phyloP scores from a whole-genome alignment of 2,113 vertebrate genomes.

The Tychaedon coryphoeus region DNA sequence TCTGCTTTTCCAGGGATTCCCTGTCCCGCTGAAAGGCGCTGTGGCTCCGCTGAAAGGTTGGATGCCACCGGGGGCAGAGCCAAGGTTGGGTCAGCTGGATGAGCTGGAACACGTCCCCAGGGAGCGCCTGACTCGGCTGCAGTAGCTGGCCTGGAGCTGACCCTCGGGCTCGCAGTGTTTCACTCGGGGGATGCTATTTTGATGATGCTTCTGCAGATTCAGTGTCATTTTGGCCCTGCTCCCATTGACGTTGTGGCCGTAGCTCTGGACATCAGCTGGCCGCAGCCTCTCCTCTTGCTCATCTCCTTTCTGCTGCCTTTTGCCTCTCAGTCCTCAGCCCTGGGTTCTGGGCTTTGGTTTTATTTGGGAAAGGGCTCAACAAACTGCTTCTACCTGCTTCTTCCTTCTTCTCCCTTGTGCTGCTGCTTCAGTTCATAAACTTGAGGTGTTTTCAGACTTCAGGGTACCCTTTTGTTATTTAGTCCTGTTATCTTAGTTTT shows the following conservation, averaged over 20 bases:
- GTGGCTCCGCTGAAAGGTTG: accelerated
- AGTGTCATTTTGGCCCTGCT: not conserved
- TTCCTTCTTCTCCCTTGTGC: not conserved
- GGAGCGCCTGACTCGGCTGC: not conserved
- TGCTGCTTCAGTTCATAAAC: not conserved
- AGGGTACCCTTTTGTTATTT: not conserved
- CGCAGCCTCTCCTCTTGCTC: not conserved
- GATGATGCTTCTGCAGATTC: not conserved
- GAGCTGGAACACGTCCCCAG: not conserved
- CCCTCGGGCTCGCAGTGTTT: not conserved
- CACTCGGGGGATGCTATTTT: not conserved
- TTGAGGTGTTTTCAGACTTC: not conserved
- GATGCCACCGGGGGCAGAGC: not conserved
- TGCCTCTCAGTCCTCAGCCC: not conserved
- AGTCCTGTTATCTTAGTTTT: not conserved
- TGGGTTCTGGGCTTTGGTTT: not conserved
- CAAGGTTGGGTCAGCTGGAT: not conserved
- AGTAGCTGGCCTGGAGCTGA: not conserved
- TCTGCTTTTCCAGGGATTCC: not conserved
- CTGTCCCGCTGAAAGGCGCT: accelerated
- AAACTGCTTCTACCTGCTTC: not conserved
- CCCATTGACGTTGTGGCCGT: not conserved
- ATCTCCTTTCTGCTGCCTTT: not conserved
- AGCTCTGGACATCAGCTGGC: not conserved
- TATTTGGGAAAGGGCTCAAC: not conserved